These are phyloP conservation scores for Galeopsomyia nigrocyanea DNA, from an alignment of 2,888 invertebrate genomes.

Conservation along the genomic window DNA sequence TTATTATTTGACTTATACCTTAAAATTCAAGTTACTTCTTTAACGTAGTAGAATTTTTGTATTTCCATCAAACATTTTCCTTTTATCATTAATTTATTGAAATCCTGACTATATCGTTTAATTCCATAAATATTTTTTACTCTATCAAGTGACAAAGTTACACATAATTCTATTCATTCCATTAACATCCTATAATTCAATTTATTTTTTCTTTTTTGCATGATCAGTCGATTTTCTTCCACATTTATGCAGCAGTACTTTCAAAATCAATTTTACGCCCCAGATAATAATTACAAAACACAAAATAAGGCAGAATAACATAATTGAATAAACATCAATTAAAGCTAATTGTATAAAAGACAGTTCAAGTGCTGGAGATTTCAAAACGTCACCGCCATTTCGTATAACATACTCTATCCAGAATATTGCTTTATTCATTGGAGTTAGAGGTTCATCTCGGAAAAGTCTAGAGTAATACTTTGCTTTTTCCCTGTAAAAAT, in stretches of 20 bases:
- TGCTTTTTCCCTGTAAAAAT: conserved; percentile 1
- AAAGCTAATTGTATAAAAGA: conserved; percentile 55
- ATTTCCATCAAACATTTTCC: too few species aligned
- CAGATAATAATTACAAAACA: background rate
- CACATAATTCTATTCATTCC: too few species aligned
- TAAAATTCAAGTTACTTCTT: too few species aligned
- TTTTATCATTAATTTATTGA: too few species aligned
- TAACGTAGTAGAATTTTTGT: too few species aligned
- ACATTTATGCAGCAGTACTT: background rate
- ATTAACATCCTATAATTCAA: too few species aligned
- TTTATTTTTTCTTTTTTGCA: background rate
- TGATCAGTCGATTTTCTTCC: background rate
- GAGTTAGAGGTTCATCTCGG: conserved; percentile 55
- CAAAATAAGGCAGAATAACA: background rate
- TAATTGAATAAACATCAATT: conserved; percentile 53
- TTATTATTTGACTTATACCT: too few species aligned
- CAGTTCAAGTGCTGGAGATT: conserved; percentile 52
- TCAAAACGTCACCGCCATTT: conserved; percentile 55
- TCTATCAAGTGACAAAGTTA: too few species aligned
- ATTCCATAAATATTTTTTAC: too few species aligned
- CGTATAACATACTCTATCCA: conserved; percentile 60
- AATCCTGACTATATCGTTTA: too few species aligned
- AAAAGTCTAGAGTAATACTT: conserved; percentile 48
- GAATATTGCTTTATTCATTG: conserved; percentile 53
- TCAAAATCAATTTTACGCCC: background rate